Base-by-base conservation (phyloP, 1,140 invertebrate genomes). In the Araneus ventricosus region DNA sequence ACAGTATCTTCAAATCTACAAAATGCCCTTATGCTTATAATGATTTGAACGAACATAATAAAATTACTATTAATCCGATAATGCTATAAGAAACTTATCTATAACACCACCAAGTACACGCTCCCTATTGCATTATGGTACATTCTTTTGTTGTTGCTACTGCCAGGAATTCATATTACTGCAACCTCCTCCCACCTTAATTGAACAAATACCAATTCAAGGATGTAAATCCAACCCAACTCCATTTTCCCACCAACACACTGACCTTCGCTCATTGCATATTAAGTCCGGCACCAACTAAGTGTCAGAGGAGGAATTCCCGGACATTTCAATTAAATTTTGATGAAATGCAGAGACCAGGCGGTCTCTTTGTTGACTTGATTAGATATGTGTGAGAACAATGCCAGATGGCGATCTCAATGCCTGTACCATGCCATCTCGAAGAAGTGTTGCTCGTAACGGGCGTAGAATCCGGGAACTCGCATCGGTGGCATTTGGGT, bases 391-490 rank as follows among this genome's bases (percentile, higher is more conserved):
- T 24, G 4, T 84, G 27, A 6, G 39, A 39, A 37, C 10, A 24
- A 10, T 20, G 7, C 4, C 70, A 75, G 70, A 14, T 75, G 70
- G 17, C 1, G 30, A 52, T 52, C 30, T 93, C 57, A 93, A 22
- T 88, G 92, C 10, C 92, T 80, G 70, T 88, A 93, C 93, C 93
- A 93, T 14, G 88, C 88, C 88, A 93, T 90, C 82, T 93, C 93
- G 27, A 90, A 93, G 41, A 90, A 93, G 37, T 90, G 93, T 20
- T 93, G 88, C 20, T 93, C 93, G 24, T 52, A 59, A 14, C 92
- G 70, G 20, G 80, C 30, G 63, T 86, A 90, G 45, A 93, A 88
- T 14, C 93, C 93, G 4, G 93, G 93, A 22, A 93, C 93, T 45
- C 82, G 37, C 88, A 90, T 93, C 6, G 41, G 80, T 0, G 84